These are phyloP conservation scores for Lota lota DNA, from an alignment of 2,113 vertebrate genomes.

Conservation along the genomic window DNA sequence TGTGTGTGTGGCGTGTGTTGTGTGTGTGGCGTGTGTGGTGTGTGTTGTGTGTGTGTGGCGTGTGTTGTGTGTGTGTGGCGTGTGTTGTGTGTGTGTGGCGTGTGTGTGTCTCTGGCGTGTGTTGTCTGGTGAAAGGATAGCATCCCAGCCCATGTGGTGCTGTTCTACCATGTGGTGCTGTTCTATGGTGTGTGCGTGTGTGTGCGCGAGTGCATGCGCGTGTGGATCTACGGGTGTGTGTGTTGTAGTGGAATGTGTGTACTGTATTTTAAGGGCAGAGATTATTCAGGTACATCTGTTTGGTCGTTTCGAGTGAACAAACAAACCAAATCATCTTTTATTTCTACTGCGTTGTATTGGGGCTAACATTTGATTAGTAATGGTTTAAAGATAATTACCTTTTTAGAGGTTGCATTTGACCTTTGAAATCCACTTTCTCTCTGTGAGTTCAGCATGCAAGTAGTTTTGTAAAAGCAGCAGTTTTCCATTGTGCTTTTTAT, in stretches of 20 bases:
- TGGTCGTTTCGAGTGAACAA: too few relatives aligned
- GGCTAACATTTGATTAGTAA: too few relatives aligned
- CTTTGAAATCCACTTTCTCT: conserved; percentile 21
- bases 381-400: background rate
- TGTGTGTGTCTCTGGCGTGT: background rate
- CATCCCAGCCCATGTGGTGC: conserved; percentile 21
- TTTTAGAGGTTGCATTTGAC: conserved; percentile 4
- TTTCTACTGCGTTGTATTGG: too few relatives aligned
- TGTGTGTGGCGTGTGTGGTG: conserved; percentile 3
- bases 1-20: background rate
- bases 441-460: conserved; percentile 17
- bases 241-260: too few relatives aligned
- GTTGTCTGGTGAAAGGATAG: conserved; percentile 5
- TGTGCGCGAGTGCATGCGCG: background rate
- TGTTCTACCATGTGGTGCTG: conserved; percentile 12
- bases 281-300: too few relatives aligned
- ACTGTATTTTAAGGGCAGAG: too few relatives aligned
- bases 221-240: background rate
- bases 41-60: background rate
- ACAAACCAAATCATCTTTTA: too few relatives aligned
- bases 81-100: background rate
- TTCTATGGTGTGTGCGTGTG: background rate
- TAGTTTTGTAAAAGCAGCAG: conserved; percentile 15
- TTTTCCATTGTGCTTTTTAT: conserved; percentile 32
- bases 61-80: too few relatives aligned